A percentile compares a stretch with the other conserved stretches of the same genome.
Evolutionary conservation across 2,113 vertebrate genomes (phyloP).

Genomic region (Anoura caudifer): DNA sequence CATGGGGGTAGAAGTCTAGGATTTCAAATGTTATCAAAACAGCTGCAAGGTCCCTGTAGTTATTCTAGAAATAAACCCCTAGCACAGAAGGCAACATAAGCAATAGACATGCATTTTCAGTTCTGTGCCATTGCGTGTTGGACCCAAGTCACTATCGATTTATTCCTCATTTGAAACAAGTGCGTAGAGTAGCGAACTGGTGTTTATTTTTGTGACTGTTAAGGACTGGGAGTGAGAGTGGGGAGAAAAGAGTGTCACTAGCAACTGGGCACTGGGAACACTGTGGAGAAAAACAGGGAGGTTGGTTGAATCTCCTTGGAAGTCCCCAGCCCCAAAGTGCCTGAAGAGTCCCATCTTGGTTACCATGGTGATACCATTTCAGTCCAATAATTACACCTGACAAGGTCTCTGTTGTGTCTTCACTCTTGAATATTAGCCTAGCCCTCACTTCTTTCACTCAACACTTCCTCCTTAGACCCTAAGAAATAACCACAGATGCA

Average conservation of each 20-base stretch:
- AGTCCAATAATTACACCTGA: neutral
- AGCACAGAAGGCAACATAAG: neutral
- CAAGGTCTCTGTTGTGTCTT: neutral
- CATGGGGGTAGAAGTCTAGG: slow-evolving; percentile 34
- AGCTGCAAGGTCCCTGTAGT: slow-evolving; percentile 29
- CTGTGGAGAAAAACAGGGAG: neutral
- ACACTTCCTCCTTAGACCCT: neutral
- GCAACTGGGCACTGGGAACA: neutral
- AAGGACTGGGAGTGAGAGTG: neutral
- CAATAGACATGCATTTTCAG: neutral
- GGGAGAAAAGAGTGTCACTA: neutral
- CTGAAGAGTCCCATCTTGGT: neutral
- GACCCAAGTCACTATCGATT: neutral
- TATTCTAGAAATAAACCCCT: neutral
- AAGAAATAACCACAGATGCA: neutral
- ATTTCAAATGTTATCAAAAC: slow-evolving; percentile 53
- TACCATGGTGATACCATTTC: neutral
- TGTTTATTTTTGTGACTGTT: neutral
- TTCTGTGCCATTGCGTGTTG: neutral
- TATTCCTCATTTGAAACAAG: neutral
- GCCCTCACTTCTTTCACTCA: neutral
- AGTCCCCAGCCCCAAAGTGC: neutral
- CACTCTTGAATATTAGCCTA: neutral
- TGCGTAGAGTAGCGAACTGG: neutral
- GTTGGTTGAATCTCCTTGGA: neutral